Evolutionary conservation across 2,888 invertebrate genomes (phyloP).

Genomic region (Elysia crispata): DNA sequence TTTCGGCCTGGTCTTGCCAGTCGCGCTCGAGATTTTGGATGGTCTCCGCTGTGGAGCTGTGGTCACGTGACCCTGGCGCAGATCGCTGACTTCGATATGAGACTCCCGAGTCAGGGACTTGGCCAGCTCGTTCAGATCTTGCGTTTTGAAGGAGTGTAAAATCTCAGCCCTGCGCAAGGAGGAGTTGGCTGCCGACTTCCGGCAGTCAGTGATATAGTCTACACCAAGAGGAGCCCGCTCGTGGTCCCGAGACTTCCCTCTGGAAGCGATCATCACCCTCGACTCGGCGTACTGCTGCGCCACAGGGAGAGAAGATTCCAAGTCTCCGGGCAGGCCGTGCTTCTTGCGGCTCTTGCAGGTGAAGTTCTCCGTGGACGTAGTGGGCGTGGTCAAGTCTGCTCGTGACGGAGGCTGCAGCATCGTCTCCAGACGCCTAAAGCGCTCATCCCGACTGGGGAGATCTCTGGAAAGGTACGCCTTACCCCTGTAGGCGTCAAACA

Average conservation of each 20-base stretch:
- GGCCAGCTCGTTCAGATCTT: slow-evolving; percentile 41
- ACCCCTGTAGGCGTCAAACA: slow-evolving; percentile 64
- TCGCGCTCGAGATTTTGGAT: background rate
- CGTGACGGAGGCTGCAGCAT: slow-evolving; percentile 48
- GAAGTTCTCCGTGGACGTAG: slow-evolving; percentile 57
- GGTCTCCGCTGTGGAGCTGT: background rate
- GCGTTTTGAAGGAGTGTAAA: slow-evolving; percentile 40
- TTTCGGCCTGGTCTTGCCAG: background rate
- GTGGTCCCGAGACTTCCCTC: slow-evolving; percentile 34
- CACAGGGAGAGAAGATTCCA: background rate
- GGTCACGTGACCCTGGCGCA: background rate
- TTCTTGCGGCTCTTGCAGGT: slow-evolving; percentile 58
- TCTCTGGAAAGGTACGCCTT: slow-evolving; percentile 59
- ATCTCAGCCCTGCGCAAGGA: slow-evolving; percentile 19
- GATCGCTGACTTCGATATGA: background rate
- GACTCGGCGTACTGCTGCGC: slow-evolving; percentile 15
- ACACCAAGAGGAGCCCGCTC: slow-evolving; percentile 2
- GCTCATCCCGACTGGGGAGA: slow-evolving; percentile 58
- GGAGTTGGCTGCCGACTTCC: slow-evolving; percentile 10
- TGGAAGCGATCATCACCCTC: slow-evolving; percentile 45
- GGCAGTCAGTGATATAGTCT: slow-evolving; percentile 37
- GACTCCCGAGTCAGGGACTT: slow-evolving; percentile 43
- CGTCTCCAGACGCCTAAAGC: slow-evolving; percentile 61
- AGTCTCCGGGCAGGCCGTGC: slow-evolving; percentile 54
- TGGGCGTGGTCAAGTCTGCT: background rate